Evolutionary conservation across 2,113 vertebrate genomes (phyloP).

Genomic region (Bubo scandiacus): DNA sequence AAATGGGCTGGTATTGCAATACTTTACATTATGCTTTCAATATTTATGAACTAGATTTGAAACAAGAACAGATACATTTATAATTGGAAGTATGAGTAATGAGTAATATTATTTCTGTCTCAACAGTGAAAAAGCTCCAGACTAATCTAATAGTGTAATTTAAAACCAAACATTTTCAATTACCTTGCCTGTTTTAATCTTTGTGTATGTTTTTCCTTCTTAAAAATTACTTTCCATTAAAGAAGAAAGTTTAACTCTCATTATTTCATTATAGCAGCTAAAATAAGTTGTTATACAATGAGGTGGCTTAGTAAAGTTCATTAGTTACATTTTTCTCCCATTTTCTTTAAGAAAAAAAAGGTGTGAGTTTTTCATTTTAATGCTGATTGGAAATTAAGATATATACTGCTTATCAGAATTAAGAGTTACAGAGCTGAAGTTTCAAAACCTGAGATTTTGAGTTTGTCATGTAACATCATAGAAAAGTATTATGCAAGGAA

Average conservation of each 20-base stretch:
- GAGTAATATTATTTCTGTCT: slow-evolving; percentile 19
- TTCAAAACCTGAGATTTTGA: neutral
- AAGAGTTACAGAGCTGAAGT: neutral
- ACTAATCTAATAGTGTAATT: slow-evolving; percentile 27
- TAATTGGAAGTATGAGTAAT: slow-evolving; percentile 26
- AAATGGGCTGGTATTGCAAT: neutral
- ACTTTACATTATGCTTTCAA: neutral
- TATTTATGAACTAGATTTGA: slow-evolving; percentile 32
- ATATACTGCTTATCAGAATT: neutral
- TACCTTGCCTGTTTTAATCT: neutral
- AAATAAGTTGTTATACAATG: neutral
- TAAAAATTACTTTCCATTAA: neutral
- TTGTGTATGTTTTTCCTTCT: neutral
- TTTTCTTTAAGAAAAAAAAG: neutral
- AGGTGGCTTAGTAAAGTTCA: neutral
- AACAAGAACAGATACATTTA: neutral
- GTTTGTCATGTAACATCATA: neutral
- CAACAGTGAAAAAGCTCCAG: neutral
- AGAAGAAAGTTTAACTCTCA: neutral
- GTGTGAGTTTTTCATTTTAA: neutral
- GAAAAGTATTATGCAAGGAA: neutral
- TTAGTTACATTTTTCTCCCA: neutral
- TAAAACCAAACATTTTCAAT: slow-evolving; percentile 13
- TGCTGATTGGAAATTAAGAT: neutral
- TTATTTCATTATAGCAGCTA: slow-evolving; percentile 9